Base-by-base conservation (phyloP, 30 jellyfish, hydroid and myxozoan genomes). In the Pelagia noctiluca region DNA sequence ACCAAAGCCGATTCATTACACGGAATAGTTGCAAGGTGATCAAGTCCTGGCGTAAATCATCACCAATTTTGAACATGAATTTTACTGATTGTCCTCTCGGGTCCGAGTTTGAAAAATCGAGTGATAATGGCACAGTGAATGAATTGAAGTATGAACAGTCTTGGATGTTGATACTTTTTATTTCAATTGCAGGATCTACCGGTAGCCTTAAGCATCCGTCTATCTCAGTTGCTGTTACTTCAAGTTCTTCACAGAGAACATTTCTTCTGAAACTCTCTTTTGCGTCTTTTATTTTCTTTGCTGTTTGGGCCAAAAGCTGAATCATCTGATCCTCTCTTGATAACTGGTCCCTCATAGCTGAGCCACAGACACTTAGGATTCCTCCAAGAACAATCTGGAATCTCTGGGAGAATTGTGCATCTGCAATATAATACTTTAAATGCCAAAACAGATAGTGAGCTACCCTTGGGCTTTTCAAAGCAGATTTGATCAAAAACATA, bases 371-470 rank as follows among this genome's bases (percentile, higher is more conserved):
- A 63, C 98, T 76, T 1, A 93, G 73, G n/a, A 93, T 50, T 12
- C 97, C 98, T 23, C 98, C 95, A 19, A 93, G 76, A 7, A 87
- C 96, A 22, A 93, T 82, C 80, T 93, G 97, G 63, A 93, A 93
- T 60, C 98, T 84, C 83, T 81, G 98, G 31, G 97, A 82, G 70
- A 93, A 93, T 71, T 93, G 98, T 26, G 89, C 78, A 71, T 93
- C 98, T 0, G 94, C 97, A 30, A 89, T 82, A 69, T 93, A 93
- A 67, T 93, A 93, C 62, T 82, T 87, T 63, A 93, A 63, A 88
- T 93, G 98, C 98, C 98, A 93, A 37, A 93, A 93, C 75, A 93
- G 53, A 63, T 53, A 93, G 57, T 87, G 98, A 50, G 98, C 96
- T 32, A 93, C 85, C 32, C 93, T 81, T 25, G 98, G 98, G 34